Conservation (phyloP, 2,888 invertebrate genomes). For the Agonopterix alstromeriana region DNA sequence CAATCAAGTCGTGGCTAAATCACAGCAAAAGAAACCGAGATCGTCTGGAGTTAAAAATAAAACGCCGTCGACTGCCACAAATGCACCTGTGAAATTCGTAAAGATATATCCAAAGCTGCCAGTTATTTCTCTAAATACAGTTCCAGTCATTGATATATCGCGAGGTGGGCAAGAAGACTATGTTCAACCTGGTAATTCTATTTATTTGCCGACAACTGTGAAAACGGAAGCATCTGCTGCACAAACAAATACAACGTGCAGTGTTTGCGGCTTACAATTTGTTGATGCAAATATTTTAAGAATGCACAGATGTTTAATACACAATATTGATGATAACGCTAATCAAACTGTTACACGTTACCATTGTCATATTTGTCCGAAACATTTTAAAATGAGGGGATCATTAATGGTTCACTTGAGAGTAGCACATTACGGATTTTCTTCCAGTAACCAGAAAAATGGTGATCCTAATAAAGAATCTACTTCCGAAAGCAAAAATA, state of each 20-base stretch:
- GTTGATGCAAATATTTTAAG: conserved; percentile 81
- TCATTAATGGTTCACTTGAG: conserved; percentile 88
- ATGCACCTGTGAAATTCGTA: conserved; percentile 56
- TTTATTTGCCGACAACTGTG: conserved; percentile 24
- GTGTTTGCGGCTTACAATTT: conserved; percentile 85
- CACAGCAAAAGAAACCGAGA: conserved; percentile 44
- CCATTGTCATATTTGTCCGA: conserved; percentile 86
- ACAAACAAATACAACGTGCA: conserved; percentile 66
- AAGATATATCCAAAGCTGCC: conserved; percentile 69
- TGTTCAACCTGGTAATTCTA: conserved; percentile 26
- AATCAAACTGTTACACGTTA: conserved; percentile 65
- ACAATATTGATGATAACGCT: conserved; percentile 62
- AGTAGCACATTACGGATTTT: conserved; percentile 84
- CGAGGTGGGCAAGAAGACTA: conserved; percentile 27
- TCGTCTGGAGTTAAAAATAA: conserved; percentile 57
- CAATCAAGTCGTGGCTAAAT: conserved; percentile 22
- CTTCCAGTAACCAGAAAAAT: conserved; percentile 30
- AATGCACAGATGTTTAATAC: conserved; percentile 86
- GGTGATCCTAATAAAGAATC: conserved; percentile 16
- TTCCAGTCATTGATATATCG: conserved; percentile 52
- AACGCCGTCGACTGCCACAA: conserved; percentile 25
- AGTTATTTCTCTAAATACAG: conserved; percentile 48
- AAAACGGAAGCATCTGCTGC: conserved; percentile 39
- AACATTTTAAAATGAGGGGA: conserved; percentile 88
- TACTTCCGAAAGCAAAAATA: conserved; percentile 20